Evolutionary conservation across 2,888 invertebrate species (phyloP).

Genomic region (Melipona beecheii): DNA sequence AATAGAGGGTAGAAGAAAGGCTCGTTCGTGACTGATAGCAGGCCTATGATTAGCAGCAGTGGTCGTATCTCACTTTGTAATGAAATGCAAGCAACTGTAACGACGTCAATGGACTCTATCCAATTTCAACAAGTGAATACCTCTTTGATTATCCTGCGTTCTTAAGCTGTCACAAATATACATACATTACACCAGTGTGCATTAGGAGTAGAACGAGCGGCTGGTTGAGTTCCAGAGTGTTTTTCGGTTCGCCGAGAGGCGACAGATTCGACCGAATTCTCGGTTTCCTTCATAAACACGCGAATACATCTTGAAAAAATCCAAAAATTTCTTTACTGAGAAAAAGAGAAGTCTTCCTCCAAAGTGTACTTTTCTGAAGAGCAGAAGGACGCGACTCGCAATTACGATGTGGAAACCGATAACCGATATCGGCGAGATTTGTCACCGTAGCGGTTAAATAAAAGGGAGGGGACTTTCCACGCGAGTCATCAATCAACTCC

Average conservation of each 20-base stretch:
- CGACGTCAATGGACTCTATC: conserved; percentile 25
- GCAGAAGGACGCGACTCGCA: neutral
- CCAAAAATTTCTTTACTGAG: no score
- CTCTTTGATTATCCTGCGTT: conserved; percentile 11
- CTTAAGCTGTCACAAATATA: conserved; percentile 5
- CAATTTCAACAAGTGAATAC: conserved; percentile 22
- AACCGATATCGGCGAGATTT: conserved; percentile 35
- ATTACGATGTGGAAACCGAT: conserved; percentile 25
- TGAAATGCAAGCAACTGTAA: conserved; percentile 15
- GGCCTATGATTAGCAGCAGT: neutral
- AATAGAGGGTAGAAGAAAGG: neutral
- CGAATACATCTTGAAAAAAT: neutral
- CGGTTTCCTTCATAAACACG: no score
- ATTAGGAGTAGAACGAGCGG: neutral
- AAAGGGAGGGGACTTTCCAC: conserved; percentile 23
- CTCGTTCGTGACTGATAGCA: neutral
- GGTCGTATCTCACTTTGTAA: neutral
- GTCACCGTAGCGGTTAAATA: conserved; percentile 44
- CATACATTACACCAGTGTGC: neutral
- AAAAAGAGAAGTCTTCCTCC: neutral
- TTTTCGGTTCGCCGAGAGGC: neutral
- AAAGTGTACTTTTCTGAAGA: neutral
- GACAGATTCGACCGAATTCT: no score
- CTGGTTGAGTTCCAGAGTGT: conserved; percentile 3
- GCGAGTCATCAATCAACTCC: neutral